Evolutionary conservation across 2,113 vertebrate genomes (phyloP).

Genomic region (Xyliphius kryptos): DNA sequence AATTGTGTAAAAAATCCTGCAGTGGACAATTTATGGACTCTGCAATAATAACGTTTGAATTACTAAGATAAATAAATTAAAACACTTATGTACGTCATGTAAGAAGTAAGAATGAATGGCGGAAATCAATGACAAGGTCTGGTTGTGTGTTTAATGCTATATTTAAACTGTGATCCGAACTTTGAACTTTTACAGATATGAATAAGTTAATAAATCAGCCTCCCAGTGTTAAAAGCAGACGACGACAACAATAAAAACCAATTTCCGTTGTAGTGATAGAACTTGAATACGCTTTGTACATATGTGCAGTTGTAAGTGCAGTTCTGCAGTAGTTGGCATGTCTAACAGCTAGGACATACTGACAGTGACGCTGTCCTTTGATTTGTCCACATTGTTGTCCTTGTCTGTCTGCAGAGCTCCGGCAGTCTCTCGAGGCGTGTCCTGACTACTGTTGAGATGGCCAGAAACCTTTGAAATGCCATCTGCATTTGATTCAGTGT

Average conservation of each 20-base stretch:
- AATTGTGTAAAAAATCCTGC: too few relatives aligned
- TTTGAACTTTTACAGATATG: background rate
- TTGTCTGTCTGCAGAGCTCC: conserved; percentile 73
- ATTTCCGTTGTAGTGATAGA: conserved; percentile 42
- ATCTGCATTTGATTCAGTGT: conserved; percentile 75
- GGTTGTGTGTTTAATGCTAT: background rate
- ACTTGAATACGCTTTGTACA: conserved; percentile 34
- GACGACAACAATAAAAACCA: background rate
- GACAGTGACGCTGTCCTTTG: conserved; percentile 76
- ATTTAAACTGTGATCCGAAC: too few relatives aligned
- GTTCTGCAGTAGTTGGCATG: conserved; percentile 13
- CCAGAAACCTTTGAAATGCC: conserved; percentile 73
- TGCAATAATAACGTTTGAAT: too few relatives aligned
- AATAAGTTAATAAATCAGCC: too few relatives aligned
- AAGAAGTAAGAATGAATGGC: too few relatives aligned
- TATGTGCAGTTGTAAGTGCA: conserved; percentile 44
- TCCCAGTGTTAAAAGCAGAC: too few relatives aligned
- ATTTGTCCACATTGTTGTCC: conserved; percentile 75
- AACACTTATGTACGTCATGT: too few relatives aligned
- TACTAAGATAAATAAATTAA: too few relatives aligned
- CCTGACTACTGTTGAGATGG: conserved; percentile 60
- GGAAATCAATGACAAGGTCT: too few relatives aligned
- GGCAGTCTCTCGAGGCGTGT: conserved; percentile 65
- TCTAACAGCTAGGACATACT: conserved; percentile 60
- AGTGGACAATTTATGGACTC: too few relatives aligned